A percentile compares a stretch with the other conserved stretches of the same genome.
Conservation (phyloP, 2,113 vertebrate species). For the Thunnus thynnus region DNA sequence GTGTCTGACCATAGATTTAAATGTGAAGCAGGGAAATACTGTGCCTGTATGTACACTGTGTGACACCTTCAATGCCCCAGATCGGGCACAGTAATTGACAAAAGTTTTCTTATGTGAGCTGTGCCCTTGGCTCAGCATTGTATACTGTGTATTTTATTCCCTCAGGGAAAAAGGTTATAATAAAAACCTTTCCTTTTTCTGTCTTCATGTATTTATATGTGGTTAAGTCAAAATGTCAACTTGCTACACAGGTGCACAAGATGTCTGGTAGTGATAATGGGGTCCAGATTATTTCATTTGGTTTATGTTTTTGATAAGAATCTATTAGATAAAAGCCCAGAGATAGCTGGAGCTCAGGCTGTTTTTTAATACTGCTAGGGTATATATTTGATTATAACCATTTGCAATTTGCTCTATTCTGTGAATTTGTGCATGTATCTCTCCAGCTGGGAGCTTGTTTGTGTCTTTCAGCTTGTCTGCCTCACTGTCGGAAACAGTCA, state of each 20-base stretch:
- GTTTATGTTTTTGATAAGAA: slow-evolving; percentile 47
- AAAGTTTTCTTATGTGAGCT: neutral
- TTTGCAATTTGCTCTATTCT: slow-evolving; percentile 74
- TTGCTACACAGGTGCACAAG: slow-evolving; percentile 31
- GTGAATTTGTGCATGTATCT: slow-evolving; percentile 65
- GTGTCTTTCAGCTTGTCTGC: slow-evolving; percentile 75
- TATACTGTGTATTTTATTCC: slow-evolving; percentile 4
- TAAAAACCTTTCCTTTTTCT: slow-evolving; percentile 17
- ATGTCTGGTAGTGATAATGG: slow-evolving; percentile 53
- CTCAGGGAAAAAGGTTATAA: neutral
- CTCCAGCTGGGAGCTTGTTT: slow-evolving; percentile 80
- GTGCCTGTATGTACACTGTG: neutral
- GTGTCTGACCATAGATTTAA: neutral
- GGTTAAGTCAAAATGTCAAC: slow-evolving; percentile 47
- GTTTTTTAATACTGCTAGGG: slow-evolving; percentile 34
- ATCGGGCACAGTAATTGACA: slow-evolving; percentile 31
- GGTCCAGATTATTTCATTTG: slow-evolving; percentile 30
- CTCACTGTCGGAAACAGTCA: slow-evolving; percentile 74
- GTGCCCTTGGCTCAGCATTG: neutral
- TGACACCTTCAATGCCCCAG: neutral
- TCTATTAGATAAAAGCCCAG: slow-evolving; percentile 34
- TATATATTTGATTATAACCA: slow-evolving; percentile 69
- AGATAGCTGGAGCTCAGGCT: slow-evolving; percentile 15
- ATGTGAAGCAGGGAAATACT: slow-evolving; percentile 3
- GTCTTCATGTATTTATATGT: slow-evolving; percentile 30